A percentile compares a stretch with the other conserved stretches of the same genome.
Conservation (phyloP, 2,113 vertebrate genomes). For the Platysteira castanea region DNA sequence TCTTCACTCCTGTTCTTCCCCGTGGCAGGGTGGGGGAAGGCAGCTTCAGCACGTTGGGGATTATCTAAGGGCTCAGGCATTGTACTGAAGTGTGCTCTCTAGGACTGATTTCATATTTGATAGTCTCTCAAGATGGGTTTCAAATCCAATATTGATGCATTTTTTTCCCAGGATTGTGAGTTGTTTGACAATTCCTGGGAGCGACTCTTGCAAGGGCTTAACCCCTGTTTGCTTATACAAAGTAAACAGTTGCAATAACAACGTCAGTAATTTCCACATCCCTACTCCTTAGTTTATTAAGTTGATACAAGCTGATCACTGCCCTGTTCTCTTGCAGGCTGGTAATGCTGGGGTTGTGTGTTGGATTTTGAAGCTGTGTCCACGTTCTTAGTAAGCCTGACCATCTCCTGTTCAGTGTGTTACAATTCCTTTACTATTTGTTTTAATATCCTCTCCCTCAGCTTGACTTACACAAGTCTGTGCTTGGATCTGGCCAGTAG, state of each 20-base stretch:
- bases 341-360: neutral
- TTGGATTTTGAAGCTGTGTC: neutral
- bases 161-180: neutral
- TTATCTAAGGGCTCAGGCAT: neutral
- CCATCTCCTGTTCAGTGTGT: neutral
- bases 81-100: neutral
- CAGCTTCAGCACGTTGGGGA: neutral
- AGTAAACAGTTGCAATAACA: neutral
- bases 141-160: neutral
- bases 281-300: neutral
- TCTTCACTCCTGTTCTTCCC: neutral
- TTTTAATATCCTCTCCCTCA: neutral
- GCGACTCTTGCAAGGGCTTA: neutral
- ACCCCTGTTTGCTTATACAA: neutral
- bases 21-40: neutral
- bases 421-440: neutral
- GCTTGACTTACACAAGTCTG: neutral
- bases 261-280: constrained; percentile 1
- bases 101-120: neutral
- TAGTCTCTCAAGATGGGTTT: neutral
- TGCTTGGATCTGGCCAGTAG: neutral
- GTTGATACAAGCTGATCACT: neutral
- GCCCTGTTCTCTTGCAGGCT: neutral
- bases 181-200: constrained; percentile 9
- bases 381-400: neutral